phyloP scores from a whole-genome alignment of 2,113 vertebrate genomes.

The Hypomesus transpacificus region DNA sequence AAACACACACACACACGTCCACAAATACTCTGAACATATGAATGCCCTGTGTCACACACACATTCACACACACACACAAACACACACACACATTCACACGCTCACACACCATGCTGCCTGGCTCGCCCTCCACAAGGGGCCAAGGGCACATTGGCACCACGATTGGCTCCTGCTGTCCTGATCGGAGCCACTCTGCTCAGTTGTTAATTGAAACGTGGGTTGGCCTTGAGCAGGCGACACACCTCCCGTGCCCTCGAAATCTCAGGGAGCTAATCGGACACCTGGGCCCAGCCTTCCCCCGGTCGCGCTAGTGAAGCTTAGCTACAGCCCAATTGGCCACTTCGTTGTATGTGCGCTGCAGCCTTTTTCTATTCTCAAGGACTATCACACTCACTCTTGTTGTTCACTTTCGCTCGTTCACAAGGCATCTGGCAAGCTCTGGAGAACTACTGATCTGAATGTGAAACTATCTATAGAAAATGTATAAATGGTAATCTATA shows the following conservation, averaged over 20 bases:
- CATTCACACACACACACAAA: background rate
- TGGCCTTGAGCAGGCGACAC: conserved; percentile 26
- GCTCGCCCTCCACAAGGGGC: conserved; percentile 28
- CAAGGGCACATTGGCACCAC: conserved; percentile 35
- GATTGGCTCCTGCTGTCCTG: conserved; percentile 24
- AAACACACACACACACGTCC: conserved; percentile 31
- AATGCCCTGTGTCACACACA: background rate
- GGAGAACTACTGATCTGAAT: too few relatives aligned
- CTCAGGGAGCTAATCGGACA: conserved; percentile 44
- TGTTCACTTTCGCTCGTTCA: too few relatives aligned
- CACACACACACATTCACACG: conserved; percentile 2
- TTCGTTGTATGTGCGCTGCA: too few relatives aligned
- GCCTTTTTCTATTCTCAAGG: too few relatives aligned
- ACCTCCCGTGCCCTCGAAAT: conserved; percentile 18
- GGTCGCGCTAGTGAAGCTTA: background rate
- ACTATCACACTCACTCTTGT: too few relatives aligned
- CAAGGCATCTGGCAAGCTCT: too few relatives aligned
- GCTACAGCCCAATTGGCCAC: background rate
- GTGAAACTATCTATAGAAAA: too few relatives aligned
- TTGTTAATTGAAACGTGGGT: conserved; percentile 49
- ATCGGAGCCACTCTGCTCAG: conserved; percentile 17
- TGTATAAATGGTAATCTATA: too few relatives aligned
- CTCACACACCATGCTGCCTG: conserved; percentile 10
- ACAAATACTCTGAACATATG: conserved; percentile 9
- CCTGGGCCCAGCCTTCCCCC: conserved; percentile 53